Evolutionary conservation across 23 tunicate species (phyloP), one percentile per base, ranked within the genome.

Genomic region (Diplosoma virens): DNA sequence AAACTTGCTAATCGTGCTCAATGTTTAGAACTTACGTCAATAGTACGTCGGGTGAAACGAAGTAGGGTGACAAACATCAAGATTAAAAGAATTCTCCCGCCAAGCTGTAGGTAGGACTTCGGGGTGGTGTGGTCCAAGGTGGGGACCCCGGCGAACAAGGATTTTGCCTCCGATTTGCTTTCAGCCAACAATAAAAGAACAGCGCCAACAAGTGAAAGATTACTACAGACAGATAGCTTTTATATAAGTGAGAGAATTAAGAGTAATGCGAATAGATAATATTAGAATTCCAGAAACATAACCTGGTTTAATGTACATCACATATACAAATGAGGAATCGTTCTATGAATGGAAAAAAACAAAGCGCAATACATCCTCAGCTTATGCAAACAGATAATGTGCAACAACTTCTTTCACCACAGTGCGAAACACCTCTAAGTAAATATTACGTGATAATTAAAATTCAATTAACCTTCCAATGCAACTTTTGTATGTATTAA

Each of bases 101-200:
- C 78, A 50, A 95, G 97, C 58, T 95, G 99, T 80, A 95, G 61
- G 79, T 87, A 87, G 31, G 95, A 82, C 75, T 93, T 86, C 3
- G 98, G 89, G 22, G 99, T 84, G 69, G 82, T 92, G 29, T 77
- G 66, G 25, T 92, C 99, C 65, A 95, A 54, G 37, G 79, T 79
- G 25, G 99, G 99, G 22, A 95, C 99, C 14, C 99, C 99, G 33
- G 99, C 99, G 64, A 95, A 95, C 59, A 95, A 29, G 25, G 99
- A 89, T 33, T 95, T 71, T 26, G 84, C 69, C 54, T 95, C 99
- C 3, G 93, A 82, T 75, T 84, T 89, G 48, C 94, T 89, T 59
- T 95, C 99, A 25, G 99, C 95, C 17, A 84, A 78, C 0, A 95
- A 60, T 11, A 95, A 64, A 29, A 95, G 50, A 27, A 95, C 99